phyloP scores from a whole-genome alignment of 2,797 vertebrate genomes.

The Rachycentron canadum region DNA sequence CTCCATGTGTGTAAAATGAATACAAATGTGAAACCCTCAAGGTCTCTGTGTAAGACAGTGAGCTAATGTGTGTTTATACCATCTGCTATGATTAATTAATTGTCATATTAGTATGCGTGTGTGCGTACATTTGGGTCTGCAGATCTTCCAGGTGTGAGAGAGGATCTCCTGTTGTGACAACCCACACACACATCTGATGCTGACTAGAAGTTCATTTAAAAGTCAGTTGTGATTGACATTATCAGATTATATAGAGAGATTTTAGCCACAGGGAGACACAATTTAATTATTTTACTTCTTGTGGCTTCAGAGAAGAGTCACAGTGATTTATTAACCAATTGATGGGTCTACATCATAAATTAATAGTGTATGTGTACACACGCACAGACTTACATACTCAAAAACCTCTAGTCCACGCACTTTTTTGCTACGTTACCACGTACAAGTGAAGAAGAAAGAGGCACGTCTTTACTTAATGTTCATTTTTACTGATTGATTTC shows the following conservation, averaged over 20 bases:
- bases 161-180: constrained; percentile 29
- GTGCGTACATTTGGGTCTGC: neutral
- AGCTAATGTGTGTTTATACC: constrained; percentile 42
- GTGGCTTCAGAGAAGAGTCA: constrained; percentile 28
- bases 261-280: constrained; percentile 9
- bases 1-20: constrained; percentile 34
- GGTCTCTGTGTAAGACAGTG: constrained; percentile 29
- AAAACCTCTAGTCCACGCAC: neutral
- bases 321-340: constrained; percentile 30
- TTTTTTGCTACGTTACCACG: neutral
- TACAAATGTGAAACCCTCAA: constrained; percentile 57
- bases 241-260: constrained; percentile 22
- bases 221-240: constrained; percentile 32
- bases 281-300: constrained; percentile 23
- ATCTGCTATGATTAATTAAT: constrained; percentile 59
- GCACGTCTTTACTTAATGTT: constrained; percentile 71
- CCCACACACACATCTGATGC: neutral
- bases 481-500: constrained; percentile 91
- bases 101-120: constrained; percentile 31
- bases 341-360: constrained; percentile 7
- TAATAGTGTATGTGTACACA: neutral
- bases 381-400: neutral
- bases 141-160: constrained; percentile 39
- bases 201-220: constrained; percentile 10
- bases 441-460: constrained; percentile 47